Conservation (phyloP, 2,113 vertebrate genomes). For the Thamnophis sirtalis region DNA sequence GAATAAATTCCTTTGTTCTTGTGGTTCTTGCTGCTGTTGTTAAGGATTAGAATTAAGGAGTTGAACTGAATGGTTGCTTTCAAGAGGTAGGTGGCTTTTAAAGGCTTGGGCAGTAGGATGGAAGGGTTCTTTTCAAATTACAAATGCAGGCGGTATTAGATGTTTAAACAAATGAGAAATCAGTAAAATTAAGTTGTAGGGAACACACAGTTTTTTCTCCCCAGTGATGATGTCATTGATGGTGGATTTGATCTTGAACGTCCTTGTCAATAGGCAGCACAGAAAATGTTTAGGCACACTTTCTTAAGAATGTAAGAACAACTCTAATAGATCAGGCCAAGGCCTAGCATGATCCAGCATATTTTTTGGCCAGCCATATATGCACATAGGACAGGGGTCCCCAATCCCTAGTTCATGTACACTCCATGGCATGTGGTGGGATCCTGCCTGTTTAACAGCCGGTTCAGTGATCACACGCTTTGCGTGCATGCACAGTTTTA, state of each 20-base stretch:
- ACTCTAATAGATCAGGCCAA: neutral
- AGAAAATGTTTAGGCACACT: neutral
- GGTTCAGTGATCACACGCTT: no score
- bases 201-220: neutral
- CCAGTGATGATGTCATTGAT: neutral
- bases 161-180: neutral
- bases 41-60: neutral
- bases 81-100: neutral
- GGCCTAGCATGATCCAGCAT: neutral
- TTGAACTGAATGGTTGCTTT: neutral
- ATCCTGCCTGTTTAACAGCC: no score
- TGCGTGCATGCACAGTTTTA: no score
- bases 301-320: neutral
- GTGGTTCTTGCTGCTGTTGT: neutral
- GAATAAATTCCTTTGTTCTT: neutral
- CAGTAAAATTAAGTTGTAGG: neutral
- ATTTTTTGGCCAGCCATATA: neutral
- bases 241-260: neutral
- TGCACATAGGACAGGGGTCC: neutral
- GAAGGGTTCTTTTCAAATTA: neutral
- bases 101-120: neutral
- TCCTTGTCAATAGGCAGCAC: neutral
- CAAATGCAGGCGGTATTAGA: neutral
- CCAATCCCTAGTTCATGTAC: neutral
- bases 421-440: no score